Base-by-base conservation (phyloP, 2,113 vertebrate species). In the Neoarius graeffei region DNA sequence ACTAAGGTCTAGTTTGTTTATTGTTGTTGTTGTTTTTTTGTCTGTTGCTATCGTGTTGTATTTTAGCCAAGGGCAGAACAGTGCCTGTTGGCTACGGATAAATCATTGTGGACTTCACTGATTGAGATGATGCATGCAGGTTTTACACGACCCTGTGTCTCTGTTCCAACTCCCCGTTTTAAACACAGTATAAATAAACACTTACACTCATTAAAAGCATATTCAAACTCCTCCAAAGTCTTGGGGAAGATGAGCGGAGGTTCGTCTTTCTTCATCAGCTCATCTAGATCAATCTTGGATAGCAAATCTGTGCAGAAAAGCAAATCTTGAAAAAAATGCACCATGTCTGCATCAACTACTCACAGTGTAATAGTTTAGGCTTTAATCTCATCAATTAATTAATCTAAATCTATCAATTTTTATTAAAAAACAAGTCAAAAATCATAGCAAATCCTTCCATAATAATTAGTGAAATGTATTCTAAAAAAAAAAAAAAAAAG, bases 251-350 rank as follows among this genome's bases (percentile, higher is more conserved):
- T 95, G 93, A 99, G 96, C 25, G 97, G 97, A 86, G 98, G 98
- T 85, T 99, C 98, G 94, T 99, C 98, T 94, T 99, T 99, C 96
- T 98, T 99, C 98, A 99, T 99, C 85, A 99, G 95, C 94, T 99
- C 98, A 94, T 99, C 97, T 91, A 99, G 94, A 92, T 99, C 97
- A 95, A 99, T 99, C 95, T 96, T 97, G 91, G 98, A 99, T 81
- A 99, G 93, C 90, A 98, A 96, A 95, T 99, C 98, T 99, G 92
- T 90, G 83, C 7, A 66, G 60, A 74, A 84, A 64, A 60, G 17
- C 20, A 74, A 60, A 82, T 25, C 42, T 14, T 0, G 0, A 35
- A 35, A 35, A 59, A 73, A 35, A 42, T 4, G 50, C 5, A 30
- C n/a, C 66, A 71, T 7, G 1, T 6, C 27, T 30, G 13, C n/a